These are phyloP conservation scores for Pagetopsis macropterus DNA, from an alignment of 2,797 vertebrate genomes.

Conservation along the genomic window DNA sequence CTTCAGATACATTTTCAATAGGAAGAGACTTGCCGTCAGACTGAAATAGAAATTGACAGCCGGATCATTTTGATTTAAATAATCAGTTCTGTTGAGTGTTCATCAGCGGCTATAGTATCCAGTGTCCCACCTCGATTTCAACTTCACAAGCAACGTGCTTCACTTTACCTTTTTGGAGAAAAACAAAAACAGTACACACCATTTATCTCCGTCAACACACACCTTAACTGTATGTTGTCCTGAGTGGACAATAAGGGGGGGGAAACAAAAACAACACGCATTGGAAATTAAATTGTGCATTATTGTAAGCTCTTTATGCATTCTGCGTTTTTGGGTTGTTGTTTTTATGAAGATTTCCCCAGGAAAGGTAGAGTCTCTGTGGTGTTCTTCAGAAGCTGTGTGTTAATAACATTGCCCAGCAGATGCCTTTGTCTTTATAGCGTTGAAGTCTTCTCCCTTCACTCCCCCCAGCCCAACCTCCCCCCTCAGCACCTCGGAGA, in stretches of 20 bases:
- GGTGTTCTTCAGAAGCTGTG: slow-evolving; percentile 59
- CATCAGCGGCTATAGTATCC: neutral
- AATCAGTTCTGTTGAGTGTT: slow-evolving; percentile 5
- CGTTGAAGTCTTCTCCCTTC: slow-evolving; percentile 1
- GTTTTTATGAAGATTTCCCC: slow-evolving; percentile 50
- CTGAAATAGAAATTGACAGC: slow-evolving; percentile 30
- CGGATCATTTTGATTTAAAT: slow-evolving; percentile 34
- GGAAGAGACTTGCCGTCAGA: slow-evolving; percentile 18
- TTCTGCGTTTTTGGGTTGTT: neutral
- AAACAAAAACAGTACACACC: slow-evolving; percentile 12
- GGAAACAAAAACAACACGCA: slow-evolving; percentile 50
- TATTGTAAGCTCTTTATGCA: slow-evolving; percentile 51
- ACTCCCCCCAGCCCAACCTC: slow-evolving; percentile 1
- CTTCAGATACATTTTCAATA: neutral
- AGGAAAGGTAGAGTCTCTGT: slow-evolving; percentile 46
- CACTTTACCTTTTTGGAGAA: neutral
- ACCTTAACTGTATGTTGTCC: slow-evolving; percentile 12
- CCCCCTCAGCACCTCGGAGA: slow-evolving; percentile 42
- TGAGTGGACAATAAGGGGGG: slow-evolving; percentile 19
- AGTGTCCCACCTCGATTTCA: slow-evolving; percentile 12
- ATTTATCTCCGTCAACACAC: slow-evolving; percentile 50
- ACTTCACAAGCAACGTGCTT: slow-evolving; percentile 5
- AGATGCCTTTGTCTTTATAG: slow-evolving; percentile 65
- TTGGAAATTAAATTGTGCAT: slow-evolving; percentile 72
- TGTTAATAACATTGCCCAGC: slow-evolving; percentile 67